Evolutionary conservation across 2,888 invertebrate species (phyloP), one percentile per base, ranked within the genome.

Genomic region (Tolmerus cingulatus): DNA sequence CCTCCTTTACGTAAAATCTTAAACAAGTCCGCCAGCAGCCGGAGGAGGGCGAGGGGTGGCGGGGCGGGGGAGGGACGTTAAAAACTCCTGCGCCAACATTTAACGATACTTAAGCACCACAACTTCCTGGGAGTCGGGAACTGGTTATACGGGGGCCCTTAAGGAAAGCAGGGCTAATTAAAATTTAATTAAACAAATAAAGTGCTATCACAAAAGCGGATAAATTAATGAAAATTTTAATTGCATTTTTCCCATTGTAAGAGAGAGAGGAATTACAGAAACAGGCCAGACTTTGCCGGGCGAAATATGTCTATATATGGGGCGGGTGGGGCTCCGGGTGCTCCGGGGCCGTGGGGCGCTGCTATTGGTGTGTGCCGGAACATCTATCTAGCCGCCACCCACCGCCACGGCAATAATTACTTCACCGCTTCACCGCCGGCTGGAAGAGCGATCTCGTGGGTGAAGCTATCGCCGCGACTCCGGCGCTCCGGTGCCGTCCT

Each of bases 141-240:
- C 74, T 85, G 85, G 85, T 74, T 74, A 46, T 46, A 74, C 74
- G 85, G 85, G 46, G 74, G 74, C 27, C 86, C 77, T 76, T 77
- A 77, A 77, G 46, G 76, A 74, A 86, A 55, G 51, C 43, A 27
- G 76, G 89, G 89, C 90, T 90, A 90, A 90, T 90, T 90, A 90
- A 90, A 90, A 89, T 90, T 90, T 90, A 90, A 90, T 90, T 90
- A 90, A 90, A 90, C 89, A 90, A 90, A 90, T 90, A 90, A 90
- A 90, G 90, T 89, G 90, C 89, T 89, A 89, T 90, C 89, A 89
- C 90, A 89, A 90, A 90, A 90, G 89, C 90, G 89, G 89, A 90
- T 90, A 90, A 90, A 90, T 90, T 90, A 90, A 90, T 90, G 90
- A 90, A 90, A 90, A 89, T 90, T 90, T 90, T 90, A 90, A 90